Evolutionary conservation across 2,113 vertebrate genomes (phyloP), one percentile per base, ranked within the genome.

Genomic region (Triplophysa dalaica): DNA sequence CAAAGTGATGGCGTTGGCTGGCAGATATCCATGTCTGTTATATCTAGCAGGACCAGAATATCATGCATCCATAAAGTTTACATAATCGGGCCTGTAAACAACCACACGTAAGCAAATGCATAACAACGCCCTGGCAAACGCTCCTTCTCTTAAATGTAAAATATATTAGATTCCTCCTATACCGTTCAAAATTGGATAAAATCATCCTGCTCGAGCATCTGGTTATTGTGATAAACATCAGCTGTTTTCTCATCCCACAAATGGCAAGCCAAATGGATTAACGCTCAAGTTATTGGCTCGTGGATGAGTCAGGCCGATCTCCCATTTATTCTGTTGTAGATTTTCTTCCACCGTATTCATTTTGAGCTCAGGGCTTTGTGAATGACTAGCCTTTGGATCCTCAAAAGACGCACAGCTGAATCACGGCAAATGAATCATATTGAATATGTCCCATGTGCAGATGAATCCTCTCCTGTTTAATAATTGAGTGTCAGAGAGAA

Each of bases 401-500:
- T 54, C 24, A 61, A 14, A 50, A 75, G 50, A 83, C 33, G n/a
- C 56, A 54, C 66, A 41, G 81, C 52, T 65, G 63, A 61, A 70
- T 80, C 66, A 72, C 62, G 26, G 24, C 33, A 45, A 69, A 48
- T 69, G 61, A 78, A 78, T 63, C 54, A 4, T 52, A 3, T 52
- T 17, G 16, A 52, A 52, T 52, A 5, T 52, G 5, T 17, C 12
- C 8, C 21, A 26, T n/a, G 38, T 17, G 7, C 58, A 13, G 43
- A 21, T 24, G 56, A 70, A 79, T 12, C 56, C 41, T 21, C 24
- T 79, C 70, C 64, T 65, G 54, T 76, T 86, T 82, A 86, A 82
- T 64, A 75, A 62, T 81, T 75, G 52, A 21, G 33, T 77, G 82
- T 87, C 85, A 76, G 85, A 83, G 81, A 85, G 82, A 83, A 86